Evolutionary conservation across 2,888 invertebrate species (phyloP), one percentile per base, ranked within the genome.

Genomic region (Pteria penguin): DNA sequence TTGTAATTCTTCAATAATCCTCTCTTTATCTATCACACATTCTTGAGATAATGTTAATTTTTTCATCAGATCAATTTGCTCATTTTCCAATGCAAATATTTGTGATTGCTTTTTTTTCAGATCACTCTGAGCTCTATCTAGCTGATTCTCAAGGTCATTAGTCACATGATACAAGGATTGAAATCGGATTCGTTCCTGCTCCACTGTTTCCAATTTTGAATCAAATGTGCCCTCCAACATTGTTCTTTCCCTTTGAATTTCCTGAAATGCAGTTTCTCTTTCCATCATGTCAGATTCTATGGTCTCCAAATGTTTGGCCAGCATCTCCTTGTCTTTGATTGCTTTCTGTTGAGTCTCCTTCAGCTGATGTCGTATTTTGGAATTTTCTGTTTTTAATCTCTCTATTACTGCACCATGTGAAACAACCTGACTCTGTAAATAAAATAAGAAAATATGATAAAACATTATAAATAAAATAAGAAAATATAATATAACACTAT

Each of bases 251-350:
- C 90, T 86, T 77, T 92, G 90, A 55, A 93, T 89, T 79, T 92
- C 92, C 61, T 90, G 88, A 77, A 93, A 91, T 4, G 92, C 88
- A 0, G 93, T 91, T 82, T 93, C 93, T 4, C 93, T 83, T 68
- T 93, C 93, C 85, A 93, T 86, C 92, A 93, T 93, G 76, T 93
- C 93, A n/a, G 91, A 90, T 84, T 93, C 92, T 68, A 93, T 93
- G 8, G 89, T 87, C 82, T 93, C 93, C 73, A 93, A 81, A 79
- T 93, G 93, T 54, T 91, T 88, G 72, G 93, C 91, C 45, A 93
- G 86, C 26, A 88, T 79, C 81, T 93, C 92, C 83, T 93, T 93
- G 75, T 93, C 93, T 54, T 89, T 87, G 45, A 93, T 87, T 2
- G 93, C 91, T 78, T 90, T 89, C 70, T 92, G 91, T 75, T 92